A percentile compares a stretch with the other conserved stretches of the same genome.
Evolutionary conservation across 2,113 vertebrate genomes (phyloP).

Genomic region (Procapra przewalskii): DNA sequence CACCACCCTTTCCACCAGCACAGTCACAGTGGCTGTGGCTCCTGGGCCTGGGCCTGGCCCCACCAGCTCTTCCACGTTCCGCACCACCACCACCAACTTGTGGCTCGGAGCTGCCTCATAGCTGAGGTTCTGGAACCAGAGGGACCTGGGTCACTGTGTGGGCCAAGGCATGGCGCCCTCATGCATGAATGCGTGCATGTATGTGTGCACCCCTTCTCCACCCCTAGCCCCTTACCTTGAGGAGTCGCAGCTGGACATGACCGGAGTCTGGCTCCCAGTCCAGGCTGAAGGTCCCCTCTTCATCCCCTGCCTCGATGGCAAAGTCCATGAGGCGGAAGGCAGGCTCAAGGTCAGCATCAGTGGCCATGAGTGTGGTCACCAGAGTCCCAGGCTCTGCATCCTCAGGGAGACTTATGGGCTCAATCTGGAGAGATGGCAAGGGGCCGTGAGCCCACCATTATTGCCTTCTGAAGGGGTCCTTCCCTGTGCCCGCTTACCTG

Average conservation of each 20-base stretch:
- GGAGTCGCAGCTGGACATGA: conserved; percentile 43
- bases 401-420: conserved; percentile 59
- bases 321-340: conserved; percentile 67
- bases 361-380: conserved; percentile 56
- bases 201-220: not conserved
- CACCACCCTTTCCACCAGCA: conserved; percentile 56
- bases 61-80: conserved; percentile 11
- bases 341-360: conserved; percentile 64
- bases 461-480: not conserved
- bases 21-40: conserved; percentile 66
- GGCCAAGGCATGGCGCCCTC: not conserved
- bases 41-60: conserved; percentile 48
- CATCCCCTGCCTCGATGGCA: conserved; percentile 51
- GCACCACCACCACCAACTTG: conserved; percentile 53
- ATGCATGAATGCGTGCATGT: not conserved
- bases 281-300: conserved; percentile 39
- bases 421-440: conserved; percentile 47
- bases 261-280: conserved; percentile 45
- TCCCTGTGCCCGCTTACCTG: conserved; percentile 38
- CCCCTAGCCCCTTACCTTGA: conserved; percentile 38
- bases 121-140: conserved; percentile 63
- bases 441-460: not conserved
- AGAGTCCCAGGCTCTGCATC: conserved; percentile 43
- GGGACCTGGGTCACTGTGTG: not conserved
- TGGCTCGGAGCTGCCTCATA: conserved; percentile 52